Base-by-base conservation (phyloP, 2,113 vertebrate genomes). In the Eptatretus burgeri region DNA sequence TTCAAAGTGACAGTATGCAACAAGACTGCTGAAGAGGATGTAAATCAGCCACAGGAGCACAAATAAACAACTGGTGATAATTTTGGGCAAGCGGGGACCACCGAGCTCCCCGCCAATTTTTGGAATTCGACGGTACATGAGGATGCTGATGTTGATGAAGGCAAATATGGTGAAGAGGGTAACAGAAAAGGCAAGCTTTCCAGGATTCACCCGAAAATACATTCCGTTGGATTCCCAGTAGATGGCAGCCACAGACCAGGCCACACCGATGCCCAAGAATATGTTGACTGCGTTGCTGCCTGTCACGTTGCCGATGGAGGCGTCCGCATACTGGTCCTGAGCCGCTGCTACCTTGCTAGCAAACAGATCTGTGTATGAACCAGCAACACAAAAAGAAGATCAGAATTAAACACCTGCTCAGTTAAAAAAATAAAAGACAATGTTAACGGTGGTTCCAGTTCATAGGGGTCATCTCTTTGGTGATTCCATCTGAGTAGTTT, bases 201-300 rank as follows among this genome's bases (percentile, higher is more conserved):
- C 80, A 0, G 80, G 78, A 41, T 76, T 13, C 66, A 82, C 80
- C 62, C 63, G 69, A 69, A 82, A 82, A 16, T 20, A 5, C 67
- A 75, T 64, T 52, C 77, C 77, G 68, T 79, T 74, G 65, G 69
- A 74, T 1, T 71, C 66, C 80, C 80, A 82, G 71, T 78, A 82
- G 63, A 80, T 69, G 1, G 80, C 51, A 1, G 80, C 79, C 66
- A 82, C 78, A 74, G 79, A 80, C 80, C 80, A 82, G 13, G 80
- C 80, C 69, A 82, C 74, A 1, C 80, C 80, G 51, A 82, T 79
- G 66, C 80, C 80, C 68, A 82, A 73, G 75, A 82, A 82, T 5
- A 82, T 79, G 10, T 82, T 82, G 13, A 82, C 80, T 0, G 79
- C 80, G 60, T 82, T 82, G 72, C 79, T 81, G 70, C 80, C 80